Evolutionary conservation across 2,888 invertebrate genomes (phyloP), one percentile per base, ranked within the genome.

Genomic region (Trichogramma evanescens): DNA sequence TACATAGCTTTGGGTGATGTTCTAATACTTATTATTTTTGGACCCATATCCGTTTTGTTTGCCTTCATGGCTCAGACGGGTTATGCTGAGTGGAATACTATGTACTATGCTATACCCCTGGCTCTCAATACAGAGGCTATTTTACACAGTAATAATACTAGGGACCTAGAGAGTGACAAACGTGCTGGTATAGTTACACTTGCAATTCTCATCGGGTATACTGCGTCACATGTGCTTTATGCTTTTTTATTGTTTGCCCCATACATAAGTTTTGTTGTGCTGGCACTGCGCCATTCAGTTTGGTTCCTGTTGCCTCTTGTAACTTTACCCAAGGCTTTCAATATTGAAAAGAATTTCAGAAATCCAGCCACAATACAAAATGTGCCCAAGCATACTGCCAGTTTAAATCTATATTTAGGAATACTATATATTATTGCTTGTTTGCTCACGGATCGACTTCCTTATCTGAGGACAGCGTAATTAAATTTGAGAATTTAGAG

Each of bases 71-170:
- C 93, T 40, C 95, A 96, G 80, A 93, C 94, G 0, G 96, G 96
- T 4, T 83, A 87, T 65, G 85, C 94, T n/a, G 91, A 93, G 72
- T 89, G 91, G 88, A 87, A 89, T 51, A 91, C 93, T 1, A 89
- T 96, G 69, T 89, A 93, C 70, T 96, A 95, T 80, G 95, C 95
- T 39, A 87, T 96, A 70, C 96, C 96, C 5, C 79, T 97, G 64
- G 95, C 96, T 7, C 79, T 97, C 38, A 95, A 95, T 72, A 95
- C 95, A 2, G 96, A 95, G 78, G 95, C 95, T 54, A 95, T 96
- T 72, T 81, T 97, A 60, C 96, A 96, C 75, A 91, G 93, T 72
- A 97, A 96, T 76, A 96, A 97, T 75, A 93, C 95, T 0, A 84
- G 95, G 67, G 95, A 96, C 80, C 84, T 91, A 67, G 93, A 93